Percentiles rank a stretch among this genome's conserved stretches.
phyloP scores from a whole-genome alignment of 2,113 vertebrate species.

The Charadrius vociferus region DNA sequence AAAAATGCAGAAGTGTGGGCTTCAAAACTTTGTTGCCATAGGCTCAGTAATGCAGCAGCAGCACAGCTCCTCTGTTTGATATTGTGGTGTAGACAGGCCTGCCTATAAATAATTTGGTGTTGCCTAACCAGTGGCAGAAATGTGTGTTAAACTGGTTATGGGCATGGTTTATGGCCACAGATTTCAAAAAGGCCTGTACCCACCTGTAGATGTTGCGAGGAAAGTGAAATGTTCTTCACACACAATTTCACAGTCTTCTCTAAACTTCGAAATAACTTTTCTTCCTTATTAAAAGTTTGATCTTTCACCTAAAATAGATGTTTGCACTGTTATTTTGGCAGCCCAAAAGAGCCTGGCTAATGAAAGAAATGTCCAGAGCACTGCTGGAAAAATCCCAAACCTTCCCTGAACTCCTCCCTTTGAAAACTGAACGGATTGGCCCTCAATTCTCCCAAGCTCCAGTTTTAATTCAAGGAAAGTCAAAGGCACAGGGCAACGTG shows the following conservation, averaged over 20 bases:
- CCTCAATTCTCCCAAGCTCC: neutral
- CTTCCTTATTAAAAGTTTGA: constrained; percentile 88
- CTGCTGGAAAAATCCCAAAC: neutral
- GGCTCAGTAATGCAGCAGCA: neutral
- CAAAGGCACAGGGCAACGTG: neutral
- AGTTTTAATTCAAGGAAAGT: neutral
- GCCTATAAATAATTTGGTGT: neutral
- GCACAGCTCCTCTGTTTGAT: neutral
- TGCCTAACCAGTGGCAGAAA: neutral
- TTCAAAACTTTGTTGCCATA: neutral
- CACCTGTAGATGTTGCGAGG: constrained; percentile 85
- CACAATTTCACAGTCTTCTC: constrained; percentile 90
- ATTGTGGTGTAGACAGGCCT: neutral
- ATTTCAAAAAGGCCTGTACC: neutral
- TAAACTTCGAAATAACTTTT: constrained; percentile 89
- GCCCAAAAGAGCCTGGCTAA: neutral
- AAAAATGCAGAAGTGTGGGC: neutral
- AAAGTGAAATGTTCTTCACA: constrained; percentile 85
- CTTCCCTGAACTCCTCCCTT: neutral
- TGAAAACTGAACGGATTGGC: neutral
- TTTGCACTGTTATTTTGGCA: neutral
- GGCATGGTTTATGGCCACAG: neutral
- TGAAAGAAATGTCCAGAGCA: neutral
- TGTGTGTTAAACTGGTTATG: neutral
- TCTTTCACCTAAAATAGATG: constrained; percentile 88